phyloP scores from a whole-genome alignment of 2,113 vertebrate species.

The Sorex araneus region DNA sequence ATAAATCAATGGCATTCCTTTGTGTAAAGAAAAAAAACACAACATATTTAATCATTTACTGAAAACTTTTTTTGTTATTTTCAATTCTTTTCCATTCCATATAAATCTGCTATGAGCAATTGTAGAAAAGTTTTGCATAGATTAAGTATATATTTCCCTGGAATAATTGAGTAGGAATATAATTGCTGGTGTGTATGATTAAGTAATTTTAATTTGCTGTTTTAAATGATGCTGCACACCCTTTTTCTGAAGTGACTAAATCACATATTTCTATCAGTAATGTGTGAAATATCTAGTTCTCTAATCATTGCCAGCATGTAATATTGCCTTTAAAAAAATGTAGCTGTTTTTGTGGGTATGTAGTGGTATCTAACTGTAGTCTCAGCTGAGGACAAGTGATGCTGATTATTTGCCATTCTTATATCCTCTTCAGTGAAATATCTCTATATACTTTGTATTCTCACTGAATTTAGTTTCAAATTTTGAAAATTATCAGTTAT shows the following conservation, averaged over 20 bases:
- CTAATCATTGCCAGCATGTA: not conserved
- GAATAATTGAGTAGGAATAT: not conserved
- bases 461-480: too few species aligned
- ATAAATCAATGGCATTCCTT: not conserved
- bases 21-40: not conserved
- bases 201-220: not conserved
- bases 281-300: not conserved
- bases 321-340: not conserved
- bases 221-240: not conserved
- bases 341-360: not conserved
- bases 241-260: not conserved
- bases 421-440: too few species aligned
- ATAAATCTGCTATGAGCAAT: not conserved
- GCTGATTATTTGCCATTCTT: too few species aligned
- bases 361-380: not conserved
- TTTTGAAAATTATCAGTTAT: too few species aligned
- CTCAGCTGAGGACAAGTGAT: too few species aligned
- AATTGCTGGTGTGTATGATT: not conserved
- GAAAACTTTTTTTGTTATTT: not conserved
- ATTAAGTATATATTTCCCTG: not conserved
- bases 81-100: not conserved
- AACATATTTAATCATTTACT: not conserved
- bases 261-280: not conserved
- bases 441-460: too few species aligned
- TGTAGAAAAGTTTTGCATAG: not conserved